Base-by-base conservation (phyloP, 1,140 invertebrate species). In the Saccostrea echinata region DNA sequence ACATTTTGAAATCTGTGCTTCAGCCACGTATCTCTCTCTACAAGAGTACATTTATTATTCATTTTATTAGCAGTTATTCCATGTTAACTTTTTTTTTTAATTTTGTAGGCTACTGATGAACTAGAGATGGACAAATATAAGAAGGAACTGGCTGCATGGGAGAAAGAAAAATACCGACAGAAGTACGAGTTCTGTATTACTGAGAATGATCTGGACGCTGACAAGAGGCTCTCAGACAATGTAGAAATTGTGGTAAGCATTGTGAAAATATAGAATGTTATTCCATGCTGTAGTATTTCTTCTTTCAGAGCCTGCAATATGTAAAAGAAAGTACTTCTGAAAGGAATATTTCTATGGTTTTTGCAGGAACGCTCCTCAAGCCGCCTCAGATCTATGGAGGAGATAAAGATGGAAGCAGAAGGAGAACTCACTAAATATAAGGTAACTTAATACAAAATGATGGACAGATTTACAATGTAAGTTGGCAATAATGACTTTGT, bases 141-240 rank as follows among this genome's bases (percentile, higher is more conserved):
- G 43, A 83, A 90, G 51, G 89, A 92, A 64, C 86, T 95, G 68
- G 57, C 84, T n/a, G 91, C 91, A 3, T 95, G 95, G 95, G 92
- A 94, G 64, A 89, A 89, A 4, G 94, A 95, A 85, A 88, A 89
- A 86, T 87, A 92, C 33, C 84, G 94, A 68, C 94, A 95, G 91
- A 92, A 91, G 61, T 90, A 93, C 27, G 94, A 95, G 88, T 95
- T 95, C 86, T 93, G 92, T 18, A 93, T 95, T 71, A 95, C 94
- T 84, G 95, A 95, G 86, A 88, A 93, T 82, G 93, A 95, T 87
- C 88, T 94, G 18, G 88, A 94, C 90, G 94, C 94, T 68, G 94
- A 94, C 83, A 90, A 91, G 81, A 83, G 91, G 61, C 68, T 92
- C 3, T 84, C 85, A 9, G 86, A 90, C 35, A 90, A 90, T 80